phyloP scores from a whole-genome alignment of 2,797 vertebrate genomes.

The Tamandua tetradactyla region DNA sequence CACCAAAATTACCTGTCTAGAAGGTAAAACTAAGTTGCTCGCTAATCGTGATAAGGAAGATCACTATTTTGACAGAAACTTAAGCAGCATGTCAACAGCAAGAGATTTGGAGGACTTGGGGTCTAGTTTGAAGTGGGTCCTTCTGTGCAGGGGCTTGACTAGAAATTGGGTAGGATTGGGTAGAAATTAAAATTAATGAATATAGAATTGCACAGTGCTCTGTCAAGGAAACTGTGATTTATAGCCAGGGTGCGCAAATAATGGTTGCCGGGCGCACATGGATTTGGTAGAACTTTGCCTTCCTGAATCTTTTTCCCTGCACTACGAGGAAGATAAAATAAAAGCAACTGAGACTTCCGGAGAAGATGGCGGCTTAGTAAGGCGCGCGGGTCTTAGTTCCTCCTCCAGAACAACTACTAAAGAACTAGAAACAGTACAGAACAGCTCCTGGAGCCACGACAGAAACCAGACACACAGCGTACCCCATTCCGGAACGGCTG shows the following conservation, averaged over 20 bases:
- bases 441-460: too few species aligned
- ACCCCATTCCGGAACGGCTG: too few species aligned
- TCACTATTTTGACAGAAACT: neutral
- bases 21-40: neutral
- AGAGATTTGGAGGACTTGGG: neutral
- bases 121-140: neutral
- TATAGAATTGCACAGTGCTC: slow-evolving; percentile 90
- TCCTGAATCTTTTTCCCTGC: slow-evolving; percentile 98
- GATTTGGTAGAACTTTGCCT: slow-evolving; percentile 99
- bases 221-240: slow-evolving; percentile 95
- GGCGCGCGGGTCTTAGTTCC: too few species aligned
- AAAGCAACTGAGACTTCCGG: too few species aligned
- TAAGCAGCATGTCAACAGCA: neutral
- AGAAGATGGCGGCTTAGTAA: too few species aligned
- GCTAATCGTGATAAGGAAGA: neutral
- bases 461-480: too few species aligned
- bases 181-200: neutral
- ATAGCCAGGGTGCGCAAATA: slow-evolving; percentile 92
- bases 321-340: slow-evolving; percentile 99
- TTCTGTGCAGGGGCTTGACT: neutral
- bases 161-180: too few species aligned
- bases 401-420: too few species aligned
- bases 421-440: too few species aligned
- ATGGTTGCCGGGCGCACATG: slow-evolving; percentile 97
- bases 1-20: neutral